A percentile compares a stretch with the other conserved stretches of the same genome.
These are phyloP conservation scores for Leistus spinibarbis DNA, from an alignment of 2,888 invertebrate species.

Conservation along the genomic window DNA sequence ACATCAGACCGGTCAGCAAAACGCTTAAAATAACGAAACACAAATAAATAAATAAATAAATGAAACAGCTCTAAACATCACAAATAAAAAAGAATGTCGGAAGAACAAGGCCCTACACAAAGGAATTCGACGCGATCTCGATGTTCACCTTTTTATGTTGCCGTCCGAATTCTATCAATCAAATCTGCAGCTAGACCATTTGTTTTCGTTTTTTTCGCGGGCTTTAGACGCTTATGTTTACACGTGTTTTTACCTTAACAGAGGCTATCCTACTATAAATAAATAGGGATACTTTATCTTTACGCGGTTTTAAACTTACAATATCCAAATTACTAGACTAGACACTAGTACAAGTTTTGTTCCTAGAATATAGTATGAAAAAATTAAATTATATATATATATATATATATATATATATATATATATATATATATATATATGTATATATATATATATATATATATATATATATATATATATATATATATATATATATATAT, in stretches of 20 bases:
- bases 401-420: too few relatives aligned
- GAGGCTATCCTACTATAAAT: neutral
- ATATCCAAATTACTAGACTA: too few relatives aligned
- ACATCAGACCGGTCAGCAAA: too few relatives aligned
- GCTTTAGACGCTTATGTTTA: neutral
- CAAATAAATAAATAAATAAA: neutral
- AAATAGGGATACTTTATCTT: neutral
- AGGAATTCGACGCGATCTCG: constrained; percentile 53
- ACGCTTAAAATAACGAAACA: neutral
- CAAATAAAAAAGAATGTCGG: constrained; percentile 41
- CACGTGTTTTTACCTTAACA: constrained; percentile 17
- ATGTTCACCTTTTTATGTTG: constrained; percentile 53
- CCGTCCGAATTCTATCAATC: constrained; percentile 57
- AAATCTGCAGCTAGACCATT: constrained; percentile 50
- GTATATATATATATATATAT: too few relatives aligned
- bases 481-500: too few relatives aligned
- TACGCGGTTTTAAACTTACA: neutral
- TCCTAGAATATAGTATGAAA: too few relatives aligned
- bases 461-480: too few relatives aligned
- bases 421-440: too few relatives aligned
- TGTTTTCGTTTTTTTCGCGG: constrained; percentile 43
- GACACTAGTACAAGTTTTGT: too few relatives aligned
- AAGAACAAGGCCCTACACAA: constrained; percentile 49
- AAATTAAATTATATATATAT: too few relatives aligned
- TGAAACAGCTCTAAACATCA: neutral